phyloP scores from a whole-genome alignment of 2,797 vertebrate species.

The Chloroceryle amazona region DNA sequence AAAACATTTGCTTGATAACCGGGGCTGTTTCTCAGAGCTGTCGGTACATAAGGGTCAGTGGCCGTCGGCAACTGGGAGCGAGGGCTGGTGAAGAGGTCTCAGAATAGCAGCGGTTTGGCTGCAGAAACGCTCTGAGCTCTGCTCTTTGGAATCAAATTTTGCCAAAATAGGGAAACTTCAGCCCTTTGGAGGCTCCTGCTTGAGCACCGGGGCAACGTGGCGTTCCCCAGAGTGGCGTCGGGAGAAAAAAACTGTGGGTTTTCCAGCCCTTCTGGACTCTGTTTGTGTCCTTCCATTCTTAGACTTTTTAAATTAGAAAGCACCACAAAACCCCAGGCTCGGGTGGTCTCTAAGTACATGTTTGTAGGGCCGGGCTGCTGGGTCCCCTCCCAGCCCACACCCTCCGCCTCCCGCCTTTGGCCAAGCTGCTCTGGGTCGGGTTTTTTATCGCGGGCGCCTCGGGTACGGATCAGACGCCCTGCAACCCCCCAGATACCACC shows the following conservation, averaged over 20 bases:
- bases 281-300: not conserved
- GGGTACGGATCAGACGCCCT: not conserved
- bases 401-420: conserved; percentile 21
- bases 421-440: not conserved
- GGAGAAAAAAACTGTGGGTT: not conserved
- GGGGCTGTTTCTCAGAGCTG: not conserved
- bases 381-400: conserved; percentile 5
- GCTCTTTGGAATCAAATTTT: fast-evolving
- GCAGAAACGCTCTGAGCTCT: fast-evolving
- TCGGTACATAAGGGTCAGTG: fast-evolving
- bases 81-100: fast-evolving
- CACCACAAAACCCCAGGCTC: not conserved
- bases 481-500: conserved; percentile 19
- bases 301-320: not conserved
- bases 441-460: conserved; percentile 11
- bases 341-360: not conserved
- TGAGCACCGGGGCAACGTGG: fast-evolving
- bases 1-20: not conserved
- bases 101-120: not conserved
- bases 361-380: not conserved
- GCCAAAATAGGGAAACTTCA: fast-evolving
- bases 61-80: not conserved
- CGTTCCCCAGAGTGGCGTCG: not conserved
- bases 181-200: fast-evolving
- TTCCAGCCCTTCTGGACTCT: not conserved